These are phyloP conservation scores for Holothuria scabra DNA, from an alignment of 53 echinoderm and acorn worm species.

Conservation along the genomic window DNA sequence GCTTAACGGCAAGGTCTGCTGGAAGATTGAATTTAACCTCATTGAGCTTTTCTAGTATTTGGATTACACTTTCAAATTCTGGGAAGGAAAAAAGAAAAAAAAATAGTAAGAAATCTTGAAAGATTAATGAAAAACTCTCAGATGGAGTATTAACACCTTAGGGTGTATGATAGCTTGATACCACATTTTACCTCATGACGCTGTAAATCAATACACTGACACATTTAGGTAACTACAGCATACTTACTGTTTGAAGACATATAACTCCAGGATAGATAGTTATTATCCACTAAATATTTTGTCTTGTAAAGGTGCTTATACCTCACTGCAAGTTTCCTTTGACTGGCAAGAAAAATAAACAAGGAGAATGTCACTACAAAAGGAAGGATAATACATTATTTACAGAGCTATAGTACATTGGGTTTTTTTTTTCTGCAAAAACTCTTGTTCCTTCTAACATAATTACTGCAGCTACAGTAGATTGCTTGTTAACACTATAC, in stretches of 20 bases:
- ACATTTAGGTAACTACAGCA: too few relatives aligned
- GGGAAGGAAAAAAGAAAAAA: not conserved
- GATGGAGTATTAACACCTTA: too few relatives aligned
- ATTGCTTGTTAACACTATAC: too few relatives aligned
- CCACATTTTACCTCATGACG: too few relatives aligned
- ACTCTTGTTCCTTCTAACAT: too few relatives aligned
- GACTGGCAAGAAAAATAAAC: slow-evolving; percentile 61
- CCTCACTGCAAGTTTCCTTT: slow-evolving; percentile 87
- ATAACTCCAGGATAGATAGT: slow-evolving; percentile 93
- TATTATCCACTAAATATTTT: slow-evolving; percentile 76
- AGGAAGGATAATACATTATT: not conserved
- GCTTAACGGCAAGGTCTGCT: slow-evolving; percentile 87
- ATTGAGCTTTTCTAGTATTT: slow-evolving; percentile 92
- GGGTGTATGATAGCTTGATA: too few relatives aligned
- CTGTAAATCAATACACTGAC: too few relatives aligned
- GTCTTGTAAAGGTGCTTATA: slow-evolving; percentile 84
- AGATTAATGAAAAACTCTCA: too few relatives aligned
- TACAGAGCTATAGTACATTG: too few relatives aligned
- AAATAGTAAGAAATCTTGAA: too few relatives aligned
- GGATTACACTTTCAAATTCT: slow-evolving; percentile 95
- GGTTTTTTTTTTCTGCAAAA: too few relatives aligned
- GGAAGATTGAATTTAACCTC: slow-evolving; percentile 84
- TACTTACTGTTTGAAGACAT: slow-evolving; percentile 61
- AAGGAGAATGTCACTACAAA: not conserved
- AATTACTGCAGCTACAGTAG: too few relatives aligned